These are phyloP conservation scores for Theocolax elegans DNA, from an alignment of 1,140 invertebrate species.

Conservation along the genomic window DNA sequence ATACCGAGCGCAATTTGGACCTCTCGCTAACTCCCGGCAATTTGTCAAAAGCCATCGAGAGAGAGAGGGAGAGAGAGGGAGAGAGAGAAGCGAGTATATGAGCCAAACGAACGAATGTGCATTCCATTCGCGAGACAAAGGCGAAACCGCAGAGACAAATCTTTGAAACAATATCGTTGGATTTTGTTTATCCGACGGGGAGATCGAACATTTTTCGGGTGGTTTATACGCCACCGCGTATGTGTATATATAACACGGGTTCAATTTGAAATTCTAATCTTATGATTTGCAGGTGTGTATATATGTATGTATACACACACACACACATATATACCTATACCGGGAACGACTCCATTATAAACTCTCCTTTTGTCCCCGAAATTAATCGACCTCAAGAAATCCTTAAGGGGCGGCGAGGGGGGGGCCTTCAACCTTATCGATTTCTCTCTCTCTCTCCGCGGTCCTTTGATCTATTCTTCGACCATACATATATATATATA, in stretches of 20 bases:
- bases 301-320: too few species aligned
- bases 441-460: not conserved
- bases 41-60: conserved; percentile 37
- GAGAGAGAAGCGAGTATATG: too few species aligned
- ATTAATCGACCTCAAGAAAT: conserved; percentile 15
- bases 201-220: too few species aligned
- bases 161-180: too few species aligned
- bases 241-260: too few species aligned
- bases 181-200: too few species aligned
- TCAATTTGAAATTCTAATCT: conserved; percentile 68
- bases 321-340: too few species aligned
- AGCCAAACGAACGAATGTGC: conserved; percentile 15
- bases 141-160: too few species aligned
- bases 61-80: too few species aligned
- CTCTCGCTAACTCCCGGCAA: not conserved
- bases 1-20: not conserved
- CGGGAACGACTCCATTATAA: conserved; percentile 62
- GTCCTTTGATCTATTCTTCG: conserved; percentile 18
- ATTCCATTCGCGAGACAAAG: too few species aligned
- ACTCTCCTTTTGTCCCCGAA: not conserved
- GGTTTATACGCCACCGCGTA: too few species aligned
- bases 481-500: not conserved
- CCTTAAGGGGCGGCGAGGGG: not conserved
- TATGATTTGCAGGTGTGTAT: conserved; percentile 61
- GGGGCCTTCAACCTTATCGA: not conserved